Base-by-base conservation (phyloP, 2,888 invertebrate species). In the Cephus pygmeus region DNA sequence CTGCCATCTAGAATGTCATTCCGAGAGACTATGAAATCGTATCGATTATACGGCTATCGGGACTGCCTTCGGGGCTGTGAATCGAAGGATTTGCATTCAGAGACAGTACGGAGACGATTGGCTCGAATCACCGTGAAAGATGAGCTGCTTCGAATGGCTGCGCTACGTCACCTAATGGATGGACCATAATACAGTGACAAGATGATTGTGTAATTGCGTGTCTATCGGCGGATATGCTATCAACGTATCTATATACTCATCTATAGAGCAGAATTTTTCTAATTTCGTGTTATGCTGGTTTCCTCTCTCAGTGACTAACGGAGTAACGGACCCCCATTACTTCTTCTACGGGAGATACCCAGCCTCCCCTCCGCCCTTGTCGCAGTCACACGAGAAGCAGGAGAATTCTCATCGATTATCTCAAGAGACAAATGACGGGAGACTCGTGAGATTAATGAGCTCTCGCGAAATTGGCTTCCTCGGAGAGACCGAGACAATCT, bases 151-250 rank as follows among this genome's bases (percentile, higher is more conserved):
- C 78, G 76, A 56, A 69, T 77, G 79, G 12, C 76, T 81, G 74
- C 30, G 73, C 78, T 78, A 78, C 76, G 75, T 75, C 87, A 83
- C 85, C 87, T 89, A 90, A 90, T 90, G 90, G 88, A 90, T 90
- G 90, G 88, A 90, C 90, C 90, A 88, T 88, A 88, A 86, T 88
- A 87, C 88, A 89, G 87, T 91, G 91, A 91, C 91, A 90, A 89
- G 90, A 90, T 90, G 90, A 90, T 90, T 90, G 88, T 88, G 86
- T 88, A 90, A 88, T 89, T 87, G 82, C 82, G 78, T 79, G 82
- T 75, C 81, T 82, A 78, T 79, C 79, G 23, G 56, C 56, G 56
- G 23, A 56, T 56, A 56, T 56, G 56, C 56, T 56, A 56, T 56
- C 23, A 56, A 15, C 56, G 23, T 56, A 56, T 56, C 9, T 40